Base-by-base conservation (phyloP, 2,797 vertebrate genomes). In the Eulemur mongoz region DNA sequence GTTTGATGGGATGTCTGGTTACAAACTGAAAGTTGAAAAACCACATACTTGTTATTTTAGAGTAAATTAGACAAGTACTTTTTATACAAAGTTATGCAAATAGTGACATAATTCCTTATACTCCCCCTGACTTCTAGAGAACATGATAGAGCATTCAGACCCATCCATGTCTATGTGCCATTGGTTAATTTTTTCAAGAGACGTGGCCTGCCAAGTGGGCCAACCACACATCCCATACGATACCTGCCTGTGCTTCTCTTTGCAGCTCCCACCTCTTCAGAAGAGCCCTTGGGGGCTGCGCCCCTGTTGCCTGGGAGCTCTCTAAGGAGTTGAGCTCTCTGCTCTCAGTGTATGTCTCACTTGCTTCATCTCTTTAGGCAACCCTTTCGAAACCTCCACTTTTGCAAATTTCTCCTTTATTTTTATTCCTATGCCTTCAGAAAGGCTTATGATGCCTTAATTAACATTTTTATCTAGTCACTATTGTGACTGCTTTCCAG, bases 381-480 rank as follows among this genome's bases (percentile, higher is more conserved):
- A 95, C 23, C 13, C n/a, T 85, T 96, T 86, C 76, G 89, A 96
- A 97, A 81, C 35, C 48, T 75, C 67, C 22, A 79, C 75, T 23
- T 95, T 96, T 72, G 67, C 81, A 96, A 93, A 80, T 94, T 83
- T 52, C 76, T 95, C 70, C 70, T 85, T 96, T 97, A 93, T 97
- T 96, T 97, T 96, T 96, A 92, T 96, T 93, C 70, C 76, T 57
- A 61, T 2, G 12, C 57, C 17, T 94, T 91, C 48, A 25, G 94
- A 76, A 63, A 40, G 81, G 75, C 89, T 97, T 95, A 91, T 96
- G 97, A 97, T 97, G 89, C 89, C 91, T 98, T 97, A 97, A 98
- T 97, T 94, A 97, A 88, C 4, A 5, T 97, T 97, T 97, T 98
- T 94, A 97, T 97, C 94, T 96, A 97, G 89, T 97, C 97, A 97